Percentiles rank a stretch among this genome's conserved stretches.
Evolutionary conservation across 2,797 vertebrate genomes (phyloP).

Genomic region (Hydrocynus forskahlii): DNA sequence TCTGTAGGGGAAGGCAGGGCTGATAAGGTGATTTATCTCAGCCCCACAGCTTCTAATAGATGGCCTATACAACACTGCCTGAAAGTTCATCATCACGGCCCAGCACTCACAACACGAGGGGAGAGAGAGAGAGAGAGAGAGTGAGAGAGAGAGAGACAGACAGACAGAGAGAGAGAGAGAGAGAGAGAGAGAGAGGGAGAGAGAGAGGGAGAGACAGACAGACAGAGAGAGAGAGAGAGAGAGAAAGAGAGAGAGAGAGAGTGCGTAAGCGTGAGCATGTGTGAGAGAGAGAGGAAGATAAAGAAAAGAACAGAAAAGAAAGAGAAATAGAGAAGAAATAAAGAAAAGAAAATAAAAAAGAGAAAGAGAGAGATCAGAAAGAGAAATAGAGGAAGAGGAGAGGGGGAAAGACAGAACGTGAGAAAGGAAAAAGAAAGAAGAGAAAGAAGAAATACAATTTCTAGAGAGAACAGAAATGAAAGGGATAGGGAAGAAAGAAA

Average conservation of each 20-base stretch:
- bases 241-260: background rate
- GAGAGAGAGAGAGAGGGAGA: background rate
- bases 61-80: constrained; percentile 78
- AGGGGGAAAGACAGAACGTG: no score
- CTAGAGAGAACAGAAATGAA: no score
- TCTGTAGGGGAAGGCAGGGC: constrained; percentile 66
- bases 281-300: background rate
- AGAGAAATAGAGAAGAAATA: background rate
- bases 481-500: no score
- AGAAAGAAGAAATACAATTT: no score
- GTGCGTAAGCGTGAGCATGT: no score
- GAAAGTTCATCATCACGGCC: constrained; percentile 80
- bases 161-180: background rate
- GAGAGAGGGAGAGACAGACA: background rate
- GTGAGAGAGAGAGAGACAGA: background rate
- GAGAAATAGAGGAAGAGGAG: background rate
- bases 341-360: background rate
- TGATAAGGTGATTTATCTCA: constrained; percentile 84
- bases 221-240: background rate
- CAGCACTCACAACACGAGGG: constrained; percentile 60
- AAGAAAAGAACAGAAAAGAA: background rate
- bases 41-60: constrained; percentile 80
- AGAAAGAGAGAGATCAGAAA: background rate
- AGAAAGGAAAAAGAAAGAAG: no score
- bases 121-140: background rate